phyloP scores from a whole-genome alignment of 2,113 vertebrate genomes.

The Podilymbus podiceps region DNA sequence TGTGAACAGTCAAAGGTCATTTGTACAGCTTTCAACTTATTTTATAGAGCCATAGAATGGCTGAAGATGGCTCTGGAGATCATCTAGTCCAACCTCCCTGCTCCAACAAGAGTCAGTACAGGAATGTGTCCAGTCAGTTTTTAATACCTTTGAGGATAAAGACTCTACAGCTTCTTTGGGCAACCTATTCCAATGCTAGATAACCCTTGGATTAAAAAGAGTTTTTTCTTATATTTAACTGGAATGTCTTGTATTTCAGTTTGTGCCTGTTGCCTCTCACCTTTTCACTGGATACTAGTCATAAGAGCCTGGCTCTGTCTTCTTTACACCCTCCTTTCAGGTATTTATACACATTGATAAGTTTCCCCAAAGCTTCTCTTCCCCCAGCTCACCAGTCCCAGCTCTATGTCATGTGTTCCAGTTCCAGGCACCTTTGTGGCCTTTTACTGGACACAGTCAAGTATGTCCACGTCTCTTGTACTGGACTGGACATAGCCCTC shows the following conservation, averaged over 20 bases:
- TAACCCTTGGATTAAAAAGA: background rate
- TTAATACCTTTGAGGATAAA: background rate
- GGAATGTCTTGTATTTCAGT: background rate
- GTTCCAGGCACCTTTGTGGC: background rate
- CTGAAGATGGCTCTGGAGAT: background rate
- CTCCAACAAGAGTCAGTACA: background rate
- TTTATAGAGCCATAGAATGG: background rate
- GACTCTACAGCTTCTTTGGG: background rate
- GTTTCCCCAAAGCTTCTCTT: background rate
- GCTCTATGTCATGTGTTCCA: background rate
- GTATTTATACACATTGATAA: background rate
- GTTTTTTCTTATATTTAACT: background rate
- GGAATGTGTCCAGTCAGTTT: background rate
- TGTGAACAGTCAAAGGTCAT: background rate
- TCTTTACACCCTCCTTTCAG: background rate
- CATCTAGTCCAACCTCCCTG: accelerated
- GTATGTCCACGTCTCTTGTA: background rate
- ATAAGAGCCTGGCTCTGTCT: background rate
- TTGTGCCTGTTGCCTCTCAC: background rate
- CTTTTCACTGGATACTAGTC: background rate
- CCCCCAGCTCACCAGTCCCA: background rate
- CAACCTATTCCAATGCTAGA: background rate
- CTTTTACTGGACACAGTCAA: background rate
- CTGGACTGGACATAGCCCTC: background rate
- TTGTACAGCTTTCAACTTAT: background rate